Evolutionary conservation across 2,888 invertebrate genomes (phyloP).

Genomic region (Hofmannophila pseudospretella): DNA sequence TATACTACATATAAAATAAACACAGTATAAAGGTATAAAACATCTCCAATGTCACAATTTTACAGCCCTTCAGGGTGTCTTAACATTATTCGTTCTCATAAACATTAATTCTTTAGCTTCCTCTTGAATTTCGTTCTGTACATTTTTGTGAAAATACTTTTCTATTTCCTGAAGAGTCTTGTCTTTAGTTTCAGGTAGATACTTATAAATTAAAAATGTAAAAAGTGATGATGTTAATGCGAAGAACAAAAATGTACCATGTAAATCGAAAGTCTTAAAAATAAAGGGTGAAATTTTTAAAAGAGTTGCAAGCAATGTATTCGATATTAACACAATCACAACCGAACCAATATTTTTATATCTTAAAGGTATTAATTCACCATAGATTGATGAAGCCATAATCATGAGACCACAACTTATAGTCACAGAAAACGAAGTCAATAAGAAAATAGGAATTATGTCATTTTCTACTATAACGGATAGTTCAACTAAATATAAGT

Average conservation of each 20-base stretch:
- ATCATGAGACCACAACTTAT: slow-evolving; percentile 53
- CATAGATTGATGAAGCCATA: slow-evolving; percentile 39
- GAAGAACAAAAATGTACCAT: slow-evolving; percentile 37
- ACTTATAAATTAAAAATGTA: slow-evolving; percentile 7
- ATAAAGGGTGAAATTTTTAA: slow-evolving; percentile 41
- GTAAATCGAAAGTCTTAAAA: slow-evolving; percentile 33
- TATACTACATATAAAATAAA: too few species aligned
- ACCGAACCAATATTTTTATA: slow-evolving; percentile 38
- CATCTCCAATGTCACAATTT: background rate
- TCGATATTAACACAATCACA: slow-evolving; percentile 32
- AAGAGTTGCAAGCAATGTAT: slow-evolving; percentile 33
- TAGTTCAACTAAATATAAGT: too few species aligned
- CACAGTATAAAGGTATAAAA: too few species aligned
- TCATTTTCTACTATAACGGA: slow-evolving; percentile 26
- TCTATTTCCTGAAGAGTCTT: slow-evolving; percentile 15
- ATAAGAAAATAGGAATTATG: slow-evolving; percentile 33
- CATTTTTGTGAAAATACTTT: background rate
- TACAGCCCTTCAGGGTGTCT: background rate
- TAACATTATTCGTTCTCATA: background rate
- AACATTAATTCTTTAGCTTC: background rate
- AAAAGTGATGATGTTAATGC: slow-evolving; percentile 16
- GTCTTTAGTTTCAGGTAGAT: slow-evolving; percentile 23
- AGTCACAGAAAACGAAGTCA: slow-evolving; percentile 40
- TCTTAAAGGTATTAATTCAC: slow-evolving; percentile 43
- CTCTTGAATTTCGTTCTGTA: background rate